Conservation (phyloP, 2,888 invertebrate genomes). For the Unio pictorum region DNA sequence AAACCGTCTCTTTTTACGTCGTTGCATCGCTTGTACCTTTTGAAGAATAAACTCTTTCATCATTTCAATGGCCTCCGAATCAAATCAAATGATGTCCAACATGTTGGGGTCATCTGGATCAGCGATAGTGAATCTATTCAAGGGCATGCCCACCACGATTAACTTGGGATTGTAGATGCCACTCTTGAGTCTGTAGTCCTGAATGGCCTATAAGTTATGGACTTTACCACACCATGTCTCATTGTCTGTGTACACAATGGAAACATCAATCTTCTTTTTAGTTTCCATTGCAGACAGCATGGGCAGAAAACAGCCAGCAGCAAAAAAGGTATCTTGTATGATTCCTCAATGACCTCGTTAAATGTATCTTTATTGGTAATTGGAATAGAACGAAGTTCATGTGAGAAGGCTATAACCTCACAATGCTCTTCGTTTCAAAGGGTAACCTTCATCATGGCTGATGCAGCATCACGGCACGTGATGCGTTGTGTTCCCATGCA, state of each 20-base stretch:
- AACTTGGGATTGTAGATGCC: slow-evolving; percentile 58
- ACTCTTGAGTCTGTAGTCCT: slow-evolving; percentile 76
- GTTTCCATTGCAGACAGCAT: slow-evolving; percentile 77
- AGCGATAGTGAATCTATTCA: slow-evolving; percentile 69
- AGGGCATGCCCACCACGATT: slow-evolving; percentile 64
- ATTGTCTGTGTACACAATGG: slow-evolving; percentile 81
- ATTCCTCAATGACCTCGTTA: slow-evolving; percentile 32
- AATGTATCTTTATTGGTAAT: slow-evolving; percentile 38
- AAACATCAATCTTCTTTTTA: slow-evolving; percentile 79
- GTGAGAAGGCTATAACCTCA: slow-evolving; percentile 53
- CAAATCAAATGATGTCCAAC: slow-evolving; percentile 71
- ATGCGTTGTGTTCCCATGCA: slow-evolving; percentile 59
- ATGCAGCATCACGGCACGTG: slow-evolving; percentile 76
- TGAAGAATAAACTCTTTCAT: slow-evolving; percentile 61
- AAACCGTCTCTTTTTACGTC: too few species aligned
- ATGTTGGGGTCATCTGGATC: slow-evolving; percentile 71
- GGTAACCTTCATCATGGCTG: slow-evolving; percentile 71
- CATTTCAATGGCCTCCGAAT: slow-evolving; percentile 68
- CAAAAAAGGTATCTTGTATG: slow-evolving; percentile 32
- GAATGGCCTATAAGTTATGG: slow-evolving; percentile 75
- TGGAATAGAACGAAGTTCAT: slow-evolving; percentile 29
- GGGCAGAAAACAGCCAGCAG: slow-evolving; percentile 58
- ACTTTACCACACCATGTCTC: slow-evolving; percentile 64
- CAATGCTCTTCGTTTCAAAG: slow-evolving; percentile 57
- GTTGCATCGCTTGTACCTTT: slow-evolving; percentile 7